These are phyloP conservation scores for Drosophila hydei DNA, from an alignment of 1,140 invertebrate genomes.

Conservation along the genomic window DNA sequence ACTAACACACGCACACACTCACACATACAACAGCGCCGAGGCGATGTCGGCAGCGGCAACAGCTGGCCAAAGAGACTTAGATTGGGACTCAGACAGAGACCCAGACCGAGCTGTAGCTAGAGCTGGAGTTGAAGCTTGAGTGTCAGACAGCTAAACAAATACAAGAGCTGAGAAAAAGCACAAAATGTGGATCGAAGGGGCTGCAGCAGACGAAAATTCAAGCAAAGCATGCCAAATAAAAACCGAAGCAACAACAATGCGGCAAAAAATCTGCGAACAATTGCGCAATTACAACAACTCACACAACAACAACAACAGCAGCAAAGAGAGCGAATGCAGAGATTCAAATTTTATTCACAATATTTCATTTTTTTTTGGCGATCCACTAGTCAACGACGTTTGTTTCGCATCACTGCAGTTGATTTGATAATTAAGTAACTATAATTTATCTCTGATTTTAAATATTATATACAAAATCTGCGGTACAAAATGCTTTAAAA, in stretches of 20 bases:
- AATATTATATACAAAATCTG: no score
- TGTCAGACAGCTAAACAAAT: constrained; percentile 12
- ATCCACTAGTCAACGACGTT: constrained; percentile 2
- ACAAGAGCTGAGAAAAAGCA: constrained; percentile 7
- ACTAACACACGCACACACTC: constrained; percentile 28
- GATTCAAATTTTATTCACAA: constrained; percentile 17
- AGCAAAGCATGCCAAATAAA: constrained; percentile 49
- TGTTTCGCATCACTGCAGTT: constrained; percentile 29
- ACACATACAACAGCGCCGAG: constrained; percentile 4
- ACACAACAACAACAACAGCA: constrained; percentile 25
- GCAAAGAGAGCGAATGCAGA: constrained; percentile 30
- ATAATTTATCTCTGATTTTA: constrained; percentile 9
- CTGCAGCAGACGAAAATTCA: constrained; percentile 21
- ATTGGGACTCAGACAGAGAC: constrained; percentile 46
- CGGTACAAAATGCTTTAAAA: background rate
- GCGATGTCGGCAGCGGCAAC: constrained; percentile 27
- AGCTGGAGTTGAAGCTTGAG: constrained; percentile 13
- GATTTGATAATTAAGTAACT: constrained; percentile 9
- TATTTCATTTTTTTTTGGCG: constrained; percentile 28
- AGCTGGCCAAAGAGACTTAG: constrained; percentile 38
- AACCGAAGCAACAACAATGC: constrained; percentile 34
- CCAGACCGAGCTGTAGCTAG: constrained; percentile 10
- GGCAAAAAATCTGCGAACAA: constrained; percentile 63
- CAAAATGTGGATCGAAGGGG: constrained; percentile 19
- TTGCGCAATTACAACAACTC: constrained; percentile 67